phyloP scores from a whole-genome alignment of 35 echinoderm and acorn worm genomes.

The Ophioderma brevispina region DNA sequence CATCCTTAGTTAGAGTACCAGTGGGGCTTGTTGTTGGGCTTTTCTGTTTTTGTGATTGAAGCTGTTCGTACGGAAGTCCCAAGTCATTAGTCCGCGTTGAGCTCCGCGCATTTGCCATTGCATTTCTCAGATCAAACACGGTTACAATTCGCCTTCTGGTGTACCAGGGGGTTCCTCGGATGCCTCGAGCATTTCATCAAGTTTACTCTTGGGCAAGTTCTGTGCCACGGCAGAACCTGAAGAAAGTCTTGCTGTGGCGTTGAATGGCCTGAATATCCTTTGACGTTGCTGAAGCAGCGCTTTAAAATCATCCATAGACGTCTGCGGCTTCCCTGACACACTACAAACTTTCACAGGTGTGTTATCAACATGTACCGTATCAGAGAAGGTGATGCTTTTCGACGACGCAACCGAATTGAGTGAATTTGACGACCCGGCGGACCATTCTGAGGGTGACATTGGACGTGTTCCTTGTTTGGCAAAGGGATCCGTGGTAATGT shows the following conservation, averaged over 20 bases:
- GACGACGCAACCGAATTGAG: conserved; percentile 22
- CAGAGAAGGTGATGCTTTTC: conserved; percentile 82
- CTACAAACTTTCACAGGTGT: conserved; percentile 84
- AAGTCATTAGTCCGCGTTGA: conserved; percentile 28
- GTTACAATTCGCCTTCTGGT: conserved; percentile 54
- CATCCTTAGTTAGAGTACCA: neutral
- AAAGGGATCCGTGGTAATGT: conserved; percentile 68
- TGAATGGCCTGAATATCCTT: conserved; percentile 38
- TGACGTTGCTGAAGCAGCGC: conserved; percentile 73
- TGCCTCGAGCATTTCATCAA: conserved; percentile 34
- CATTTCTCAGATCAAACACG: conserved; percentile 57
- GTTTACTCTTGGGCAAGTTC: conserved; percentile 39
- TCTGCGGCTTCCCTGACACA: conserved; percentile 83
- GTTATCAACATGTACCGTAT: conserved; percentile 83
- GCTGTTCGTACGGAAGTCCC: conserved; percentile 25
- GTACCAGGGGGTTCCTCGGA: conserved; percentile 5
- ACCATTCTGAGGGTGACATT: conserved; percentile 43
- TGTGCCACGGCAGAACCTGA: conserved; percentile 36
- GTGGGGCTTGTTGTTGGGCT: neutral
- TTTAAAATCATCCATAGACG: conserved; percentile 85
- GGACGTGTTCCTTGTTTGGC: conserved; percentile 15
- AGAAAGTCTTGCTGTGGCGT: conserved; percentile 50
- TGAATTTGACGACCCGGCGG: neutral
- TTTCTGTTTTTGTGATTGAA: conserved; percentile 24
- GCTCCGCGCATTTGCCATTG: conserved; percentile 49